Evolutionary conservation across 2,113 vertebrate species (phyloP).

Genomic region (Nettapus auritus): DNA sequence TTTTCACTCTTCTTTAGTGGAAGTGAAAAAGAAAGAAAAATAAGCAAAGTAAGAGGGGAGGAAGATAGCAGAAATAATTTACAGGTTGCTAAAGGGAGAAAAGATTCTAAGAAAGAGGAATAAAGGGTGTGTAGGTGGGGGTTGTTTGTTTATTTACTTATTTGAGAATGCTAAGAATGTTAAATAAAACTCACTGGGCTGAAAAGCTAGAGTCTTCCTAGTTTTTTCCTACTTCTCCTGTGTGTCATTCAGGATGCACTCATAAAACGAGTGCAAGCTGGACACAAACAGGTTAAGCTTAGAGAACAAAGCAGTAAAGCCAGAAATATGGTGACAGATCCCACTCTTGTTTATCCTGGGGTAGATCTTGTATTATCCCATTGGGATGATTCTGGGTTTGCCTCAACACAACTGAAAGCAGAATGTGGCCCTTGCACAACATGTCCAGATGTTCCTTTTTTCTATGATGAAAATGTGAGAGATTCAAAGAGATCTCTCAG

Average conservation of each 20-base stretch:
- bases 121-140: neutral
- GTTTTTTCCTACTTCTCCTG: neutral
- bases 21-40: slow-evolving; percentile 1
- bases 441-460: slow-evolving; percentile 50
- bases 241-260: neutral
- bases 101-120: neutral
- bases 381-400: slow-evolving; percentile 27
- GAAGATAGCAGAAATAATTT: neutral
- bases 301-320: neutral
- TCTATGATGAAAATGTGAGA: slow-evolving; percentile 17
- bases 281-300: neutral
- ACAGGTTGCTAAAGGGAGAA: neutral
- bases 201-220: neutral
- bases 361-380: slow-evolving; percentile 8
- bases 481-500: slow-evolving; percentile 35
- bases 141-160: neutral
- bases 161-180: neutral
- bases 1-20: slow-evolving; percentile 20
- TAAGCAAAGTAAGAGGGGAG: neutral
- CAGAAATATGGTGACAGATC: neutral
- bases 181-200: neutral
- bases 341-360: slow-evolving; percentile 26
- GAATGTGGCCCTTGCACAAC: slow-evolving; percentile 48
- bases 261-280: neutral
- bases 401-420: slow-evolving; percentile 16